Evolutionary conservation across 2,888 invertebrate genomes (phyloP), one percentile per base, ranked within the genome.

Genomic region (Pammene fasciana): DNA sequence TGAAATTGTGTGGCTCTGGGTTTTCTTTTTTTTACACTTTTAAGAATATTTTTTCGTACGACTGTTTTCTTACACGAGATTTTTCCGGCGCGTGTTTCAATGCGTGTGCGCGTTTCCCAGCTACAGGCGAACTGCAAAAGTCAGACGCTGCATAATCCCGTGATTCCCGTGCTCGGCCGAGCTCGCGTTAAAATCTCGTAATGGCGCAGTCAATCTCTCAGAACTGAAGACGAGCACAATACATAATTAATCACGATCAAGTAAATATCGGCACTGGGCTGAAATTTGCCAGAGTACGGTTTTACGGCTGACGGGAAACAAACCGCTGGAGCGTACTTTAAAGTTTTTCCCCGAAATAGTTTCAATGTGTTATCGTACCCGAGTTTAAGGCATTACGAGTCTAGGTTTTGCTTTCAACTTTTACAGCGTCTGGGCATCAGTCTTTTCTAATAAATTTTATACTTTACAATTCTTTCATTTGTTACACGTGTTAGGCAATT

Each of bases 241-340:
- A 82, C 79, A 82, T 82, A 73, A 88, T 92, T 86, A 89, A 90
- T 91, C 90, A 87, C 79, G 81, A 71, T 73, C 73, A 77, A 75
- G 78, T 90, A 87, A 89, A 89, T 86, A 89, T 86, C 85, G 80
- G 80, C 84, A 77, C 78, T 86, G 89, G 77, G 71, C 78, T 87
- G 89, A 90, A 77, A 81, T 75, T 83, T 80, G 75, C 87, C 90
- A 90, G 90, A 88, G 75, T 78, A 77, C 73, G 80, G 77, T 86
- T 89, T 88, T 89, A 88, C 82, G 75, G 80, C 81, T 72, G 74
- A 76, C 76, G 80, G 79, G 86, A 87, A 89, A 83, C 85, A 78
- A 80, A 81, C 76, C 77, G 74, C 79, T 78, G 75, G 38, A 46
- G 54, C 60, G 50, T 57, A 54, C 68, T 65, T 65, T 65, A 11